A percentile compares a stretch with the other conserved stretches of the same genome.
phyloP scores from a whole-genome alignment of 2,888 invertebrate species.

The Adelphocoris suturalis region DNA sequence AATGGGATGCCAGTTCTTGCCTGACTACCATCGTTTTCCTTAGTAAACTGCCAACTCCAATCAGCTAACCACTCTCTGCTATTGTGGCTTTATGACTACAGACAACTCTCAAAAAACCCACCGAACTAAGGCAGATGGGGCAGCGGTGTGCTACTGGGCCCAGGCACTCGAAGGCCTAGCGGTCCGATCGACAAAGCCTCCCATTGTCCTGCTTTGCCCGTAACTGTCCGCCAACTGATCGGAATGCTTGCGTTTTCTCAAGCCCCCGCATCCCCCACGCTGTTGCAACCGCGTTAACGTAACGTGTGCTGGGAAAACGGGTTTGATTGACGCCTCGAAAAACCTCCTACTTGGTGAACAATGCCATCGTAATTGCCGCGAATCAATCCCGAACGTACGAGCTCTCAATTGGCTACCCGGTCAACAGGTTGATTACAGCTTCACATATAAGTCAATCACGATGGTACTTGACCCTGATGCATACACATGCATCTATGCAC shows the following conservation, averaged over 20 bases:
- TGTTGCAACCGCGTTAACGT: conserved; percentile 48
- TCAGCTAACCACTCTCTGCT: no score
- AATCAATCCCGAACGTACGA: neutral
- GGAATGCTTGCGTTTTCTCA: conserved; percentile 68
- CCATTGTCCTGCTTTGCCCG: conserved; percentile 60
- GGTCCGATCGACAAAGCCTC: conserved; percentile 68
- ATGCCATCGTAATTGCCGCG: neutral
- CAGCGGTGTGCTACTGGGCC: neutral
- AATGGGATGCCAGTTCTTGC: no score
- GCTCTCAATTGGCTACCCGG: neutral
- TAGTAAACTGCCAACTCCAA: no score
- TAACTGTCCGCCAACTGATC: conserved; percentile 56
- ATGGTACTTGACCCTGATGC: no score
- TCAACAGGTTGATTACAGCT: no score
- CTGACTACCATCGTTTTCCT: no score
- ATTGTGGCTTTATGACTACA: no score
- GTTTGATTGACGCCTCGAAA: neutral
- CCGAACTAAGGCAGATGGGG: neutral
- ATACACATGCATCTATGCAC: no score
- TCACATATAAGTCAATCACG: no score
- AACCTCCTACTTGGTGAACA: neutral
- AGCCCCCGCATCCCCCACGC: conserved; percentile 41
- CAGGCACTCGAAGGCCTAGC: conserved; percentile 38
- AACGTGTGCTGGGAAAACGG: conserved; percentile 38
- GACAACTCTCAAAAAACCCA: neutral